Evolutionary conservation across 2,888 invertebrate species (phyloP).

Genomic region (Leptura quadrifasciata): DNA sequence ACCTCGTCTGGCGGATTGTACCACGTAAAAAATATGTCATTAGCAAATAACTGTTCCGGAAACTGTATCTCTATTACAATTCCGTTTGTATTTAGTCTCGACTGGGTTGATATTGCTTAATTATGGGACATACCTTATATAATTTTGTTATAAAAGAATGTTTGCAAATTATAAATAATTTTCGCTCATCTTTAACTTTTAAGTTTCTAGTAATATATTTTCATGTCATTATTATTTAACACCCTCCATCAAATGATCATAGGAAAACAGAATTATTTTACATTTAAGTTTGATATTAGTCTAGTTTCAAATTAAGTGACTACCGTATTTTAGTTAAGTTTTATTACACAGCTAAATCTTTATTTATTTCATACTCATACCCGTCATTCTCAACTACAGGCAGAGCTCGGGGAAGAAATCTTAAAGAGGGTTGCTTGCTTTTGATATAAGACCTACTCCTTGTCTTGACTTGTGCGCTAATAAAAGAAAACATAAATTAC

Average conservation of each 20-base stretch:
- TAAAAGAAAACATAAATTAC: conserved; percentile 1
- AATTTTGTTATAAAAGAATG: too few species aligned
- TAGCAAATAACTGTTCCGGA: too few species aligned
- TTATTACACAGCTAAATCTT: conserved; percentile 1
- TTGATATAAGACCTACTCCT: background rate
- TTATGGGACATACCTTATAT: too few species aligned
- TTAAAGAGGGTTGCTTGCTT: background rate
- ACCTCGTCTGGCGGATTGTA: too few species aligned
- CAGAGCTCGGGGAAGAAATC: background rate
- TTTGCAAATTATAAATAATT: too few species aligned
- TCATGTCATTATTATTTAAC: too few species aligned
- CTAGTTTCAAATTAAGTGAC: background rate
- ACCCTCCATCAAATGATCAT: background rate
- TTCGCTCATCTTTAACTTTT: too few species aligned
- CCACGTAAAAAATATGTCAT: too few species aligned
- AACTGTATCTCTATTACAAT: too few species aligned
- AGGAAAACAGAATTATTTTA: background rate
- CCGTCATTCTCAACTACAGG: background rate
- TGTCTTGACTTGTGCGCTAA: background rate
- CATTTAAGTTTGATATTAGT: background rate
- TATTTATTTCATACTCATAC: background rate
- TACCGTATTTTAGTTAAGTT: background rate
- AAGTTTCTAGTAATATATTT: too few species aligned
- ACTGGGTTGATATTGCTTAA: too few species aligned
- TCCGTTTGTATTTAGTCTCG: too few species aligned